phyloP scores from a whole-genome alignment of 2,797 vertebrate species.

The Austrolebias charrua region DNA sequence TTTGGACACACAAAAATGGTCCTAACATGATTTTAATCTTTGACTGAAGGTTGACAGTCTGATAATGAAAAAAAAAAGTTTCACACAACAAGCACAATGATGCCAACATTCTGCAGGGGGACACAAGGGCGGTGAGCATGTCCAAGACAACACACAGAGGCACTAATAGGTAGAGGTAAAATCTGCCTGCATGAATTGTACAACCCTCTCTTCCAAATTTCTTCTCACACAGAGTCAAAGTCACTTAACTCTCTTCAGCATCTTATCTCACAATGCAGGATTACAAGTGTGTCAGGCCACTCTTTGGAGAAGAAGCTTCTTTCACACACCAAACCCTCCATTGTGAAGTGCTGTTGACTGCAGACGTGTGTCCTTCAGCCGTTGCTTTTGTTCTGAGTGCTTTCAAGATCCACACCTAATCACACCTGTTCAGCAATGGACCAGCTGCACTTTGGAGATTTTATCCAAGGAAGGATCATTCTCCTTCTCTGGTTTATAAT shows the following conservation, averaged over 20 bases:
- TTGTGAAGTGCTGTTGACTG: slow-evolving; percentile 16
- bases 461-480: slow-evolving; percentile 31
- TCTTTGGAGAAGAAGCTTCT: slow-evolving; percentile 28
- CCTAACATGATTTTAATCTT: too few relatives aligned
- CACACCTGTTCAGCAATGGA: slow-evolving; percentile 38
- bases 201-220: slow-evolving; percentile 68
- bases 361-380: background rate
- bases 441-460: slow-evolving; percentile 22
- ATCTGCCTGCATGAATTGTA: slow-evolving; percentile 65
- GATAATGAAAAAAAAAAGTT: too few relatives aligned
- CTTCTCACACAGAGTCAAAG: slow-evolving; percentile 73
- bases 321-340: slow-evolving; percentile 29
- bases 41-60: too few relatives aligned
- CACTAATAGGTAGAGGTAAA: slow-evolving; percentile 49
- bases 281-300: slow-evolving; percentile 37
- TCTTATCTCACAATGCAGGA: slow-evolving; percentile 61
- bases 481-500: slow-evolving; percentile 18
- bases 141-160: too few relatives aligned
- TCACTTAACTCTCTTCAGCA: slow-evolving; percentile 63
- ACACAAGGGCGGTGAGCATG: too few relatives aligned
- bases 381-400: slow-evolving; percentile 6
- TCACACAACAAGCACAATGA: too few relatives aligned
- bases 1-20: too few relatives aligned
- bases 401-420: slow-evolving; percentile 44
- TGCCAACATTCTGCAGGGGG: too few relatives aligned